Evolutionary conservation across 2,113 vertebrate species (phyloP), one percentile per base, ranked within the genome.

Genomic region (Pomatorhinus ruficollis): DNA sequence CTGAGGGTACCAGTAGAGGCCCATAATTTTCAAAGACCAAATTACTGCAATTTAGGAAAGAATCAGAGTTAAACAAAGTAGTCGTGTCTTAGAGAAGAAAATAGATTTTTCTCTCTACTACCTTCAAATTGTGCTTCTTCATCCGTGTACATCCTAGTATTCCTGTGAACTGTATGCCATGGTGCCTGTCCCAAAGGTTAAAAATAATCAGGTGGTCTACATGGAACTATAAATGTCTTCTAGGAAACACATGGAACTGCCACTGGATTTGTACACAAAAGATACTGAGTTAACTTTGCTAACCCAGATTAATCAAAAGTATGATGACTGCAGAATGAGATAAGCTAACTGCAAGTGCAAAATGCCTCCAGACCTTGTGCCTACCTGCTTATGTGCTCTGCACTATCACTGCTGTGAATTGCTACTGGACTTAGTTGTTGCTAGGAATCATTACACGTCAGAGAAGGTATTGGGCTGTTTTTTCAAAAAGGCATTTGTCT

Each of bases 1-100:
- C 86, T 97, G 89, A 66, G 96, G 90, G 92, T 93, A 96, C n/a
- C 71, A 84, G 93, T 40, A 88, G 64, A 95, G 52, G 35, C 30
- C 75, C 35, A 23, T 90, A 81, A 89, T 88, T 89, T 96, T 90
- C 59, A 79, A 83, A 95, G 76, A 89, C 12, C 35, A 92, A 93
- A 92, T 72, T 91, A 93, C 0, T 71, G 95, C 53, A 81, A 81
- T 95, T 89, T 87, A 82, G 70, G 63, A 89, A 95, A 96, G 66
- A 89, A 91, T 86, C 77, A 89, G 33, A 93, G 28, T 76, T 87
- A 91, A 89, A 68, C 77, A 28, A 95, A 89, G 47, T 57, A 87
- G 50, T 19, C 60, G 56, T 45, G 40, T 70, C 68, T 89, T 17
- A 44, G 19, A 87, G 52, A 64, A 50, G 71, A 93, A 92, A 71